Conservation (phyloP, 2,888 invertebrate genomes). For the Phortica magna region DNA sequence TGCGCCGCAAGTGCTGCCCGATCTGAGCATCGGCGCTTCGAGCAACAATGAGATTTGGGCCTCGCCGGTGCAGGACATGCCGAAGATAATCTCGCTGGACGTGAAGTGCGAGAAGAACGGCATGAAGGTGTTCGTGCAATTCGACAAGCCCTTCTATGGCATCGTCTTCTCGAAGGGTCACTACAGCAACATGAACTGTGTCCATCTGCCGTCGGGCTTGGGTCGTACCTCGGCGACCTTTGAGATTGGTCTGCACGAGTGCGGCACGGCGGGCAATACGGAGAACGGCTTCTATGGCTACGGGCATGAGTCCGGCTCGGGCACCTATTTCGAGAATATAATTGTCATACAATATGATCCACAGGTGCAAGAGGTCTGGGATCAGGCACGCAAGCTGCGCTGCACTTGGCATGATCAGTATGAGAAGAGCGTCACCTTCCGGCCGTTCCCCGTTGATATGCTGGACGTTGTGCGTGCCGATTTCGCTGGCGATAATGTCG, state of each 20-base stretch:
- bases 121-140: conserved; percentile 96
- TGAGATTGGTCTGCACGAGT: conserved; percentile 93
- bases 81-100: conserved; percentile 93
- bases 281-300: conserved; percentile 93
- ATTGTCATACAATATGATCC: conserved; percentile 96
- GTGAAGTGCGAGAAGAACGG: conserved; percentile 96
- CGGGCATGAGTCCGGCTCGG: conserved; percentile 92
- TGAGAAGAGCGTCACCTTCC: conserved; percentile 95
- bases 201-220: conserved; percentile 92
- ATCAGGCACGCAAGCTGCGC: conserved; percentile 92
- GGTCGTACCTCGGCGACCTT: conserved; percentile 92
- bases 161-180: conserved; percentile 97
- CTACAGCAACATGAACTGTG: conserved; percentile 94
- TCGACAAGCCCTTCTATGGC: conserved; percentile 96
- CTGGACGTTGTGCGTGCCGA: conserved; percentile 95
- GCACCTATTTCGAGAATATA: conserved; percentile 95
- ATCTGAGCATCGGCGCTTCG: conserved; percentile 73
- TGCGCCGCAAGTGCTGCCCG: conserved; percentile 69
- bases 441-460: conserved; percentile 97
- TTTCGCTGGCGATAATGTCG: conserved; percentile 96
- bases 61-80: conserved; percentile 91
- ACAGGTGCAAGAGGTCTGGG: conserved; percentile 97
- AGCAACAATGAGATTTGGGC: conserved; percentile 90
- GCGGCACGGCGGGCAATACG: conserved; percentile 94
- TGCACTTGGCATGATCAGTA: conserved; percentile 98